Percentiles rank a stretch among this genome's conserved stretches.
These are phyloP conservation scores for Drosophila triauraria DNA, from an alignment of 1,140 invertebrate species.

Conservation along the genomic window DNA sequence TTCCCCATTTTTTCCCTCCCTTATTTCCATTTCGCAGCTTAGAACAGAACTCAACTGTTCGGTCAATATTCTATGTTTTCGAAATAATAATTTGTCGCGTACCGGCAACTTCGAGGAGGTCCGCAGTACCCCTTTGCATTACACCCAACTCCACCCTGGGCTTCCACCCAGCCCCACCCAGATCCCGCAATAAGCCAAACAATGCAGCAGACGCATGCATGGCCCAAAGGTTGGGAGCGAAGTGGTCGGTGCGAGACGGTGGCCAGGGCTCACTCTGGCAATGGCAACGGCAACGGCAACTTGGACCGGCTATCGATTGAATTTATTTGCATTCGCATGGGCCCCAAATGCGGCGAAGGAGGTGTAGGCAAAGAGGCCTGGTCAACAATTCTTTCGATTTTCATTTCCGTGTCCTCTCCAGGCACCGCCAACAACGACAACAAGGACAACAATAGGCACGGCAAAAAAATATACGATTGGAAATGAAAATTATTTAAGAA, in stretches of 20 bases:
- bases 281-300: constrained; percentile 25
- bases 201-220: constrained; percentile 73
- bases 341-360: constrained; percentile 19
- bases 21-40: constrained; percentile 78
- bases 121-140: constrained; percentile 13
- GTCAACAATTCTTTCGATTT: constrained; percentile 83
- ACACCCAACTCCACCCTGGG: neutral
- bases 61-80: constrained; percentile 48
- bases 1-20: constrained; percentile 2
- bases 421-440: constrained; percentile 49
- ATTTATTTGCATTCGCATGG: constrained; percentile 77
- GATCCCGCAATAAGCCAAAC: constrained; percentile 34
- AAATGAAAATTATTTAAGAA: neutral
- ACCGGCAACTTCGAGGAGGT: constrained; percentile 55
- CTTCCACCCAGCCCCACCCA: too few relatives aligned
- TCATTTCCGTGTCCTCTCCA: constrained; percentile 75
- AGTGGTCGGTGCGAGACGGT: constrained; percentile 11
- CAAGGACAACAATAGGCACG: constrained; percentile 30
- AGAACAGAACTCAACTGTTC: constrained; percentile 25
- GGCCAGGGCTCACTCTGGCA: constrained; percentile 13
- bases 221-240: constrained; percentile 36
- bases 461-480: neutral
- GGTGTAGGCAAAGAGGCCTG: constrained; percentile 45
- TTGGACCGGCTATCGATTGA: constrained; percentile 79
- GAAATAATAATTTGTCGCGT: constrained; percentile 72